Percentiles rank a stretch among this genome's conserved stretches.
Conservation (phyloP, 2,888 invertebrate genomes). For the Conomelus anceps region DNA sequence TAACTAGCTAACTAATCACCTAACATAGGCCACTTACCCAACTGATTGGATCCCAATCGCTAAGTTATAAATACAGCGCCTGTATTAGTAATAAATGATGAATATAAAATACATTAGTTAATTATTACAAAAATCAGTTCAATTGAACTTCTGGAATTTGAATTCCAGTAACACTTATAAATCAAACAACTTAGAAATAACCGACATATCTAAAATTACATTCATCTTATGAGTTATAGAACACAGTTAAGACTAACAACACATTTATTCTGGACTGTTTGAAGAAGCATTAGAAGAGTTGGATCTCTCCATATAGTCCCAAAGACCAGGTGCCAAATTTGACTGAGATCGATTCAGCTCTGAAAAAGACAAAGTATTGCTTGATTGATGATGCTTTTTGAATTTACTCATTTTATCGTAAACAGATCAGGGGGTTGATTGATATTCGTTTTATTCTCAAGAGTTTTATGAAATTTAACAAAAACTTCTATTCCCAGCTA, state of each 20-base stretch:
- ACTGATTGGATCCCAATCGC: constrained; percentile 7
- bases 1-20: not conserved
- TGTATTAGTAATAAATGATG: not conserved
- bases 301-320: not conserved
- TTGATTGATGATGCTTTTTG: not conserved
- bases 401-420: not conserved
- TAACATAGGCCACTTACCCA: constrained; percentile 10
- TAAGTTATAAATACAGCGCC: not conserved
- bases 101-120: not conserved
- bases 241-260: not conserved
- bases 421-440: not conserved
- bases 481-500: not conserved
- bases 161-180: not conserved
- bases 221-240: not conserved
- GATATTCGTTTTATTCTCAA: not conserved
- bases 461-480: not conserved
- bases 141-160: not conserved
- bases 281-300: not conserved
- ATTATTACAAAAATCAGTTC: not conserved
- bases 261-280: not conserved
- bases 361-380: not conserved
- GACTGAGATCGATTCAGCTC: not conserved
- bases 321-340: not conserved
- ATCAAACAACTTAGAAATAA: not conserved
- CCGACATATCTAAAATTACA: not conserved